These are phyloP conservation scores for Norana najaformis DNA, from an alignment of 2,888 invertebrate species.

Conservation along the genomic window DNA sequence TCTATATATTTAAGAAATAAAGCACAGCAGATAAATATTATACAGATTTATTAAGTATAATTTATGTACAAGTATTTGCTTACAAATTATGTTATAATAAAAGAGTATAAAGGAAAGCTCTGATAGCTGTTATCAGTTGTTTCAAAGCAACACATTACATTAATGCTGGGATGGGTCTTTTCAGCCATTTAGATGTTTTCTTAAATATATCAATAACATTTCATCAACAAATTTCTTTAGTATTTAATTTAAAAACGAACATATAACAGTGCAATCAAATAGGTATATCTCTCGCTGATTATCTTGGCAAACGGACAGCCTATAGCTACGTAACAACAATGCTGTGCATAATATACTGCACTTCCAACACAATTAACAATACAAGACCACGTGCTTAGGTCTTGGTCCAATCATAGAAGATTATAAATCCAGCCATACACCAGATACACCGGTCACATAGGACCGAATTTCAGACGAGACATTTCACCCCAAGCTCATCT, in stretches of 20 bases:
- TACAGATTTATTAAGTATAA: neutral
- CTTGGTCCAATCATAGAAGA: neutral
- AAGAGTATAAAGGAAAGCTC: neutral
- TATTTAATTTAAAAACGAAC: too few species aligned
- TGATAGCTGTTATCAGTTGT: too few species aligned
- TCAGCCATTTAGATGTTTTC: neutral
- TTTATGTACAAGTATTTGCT: neutral
- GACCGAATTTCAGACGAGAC: neutral
- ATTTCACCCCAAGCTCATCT: neutral
- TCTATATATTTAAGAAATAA: slow-evolving; percentile 13
- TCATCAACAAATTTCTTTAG: too few species aligned
- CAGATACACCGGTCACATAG: neutral
- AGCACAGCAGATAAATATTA: neutral
- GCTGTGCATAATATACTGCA: neutral
- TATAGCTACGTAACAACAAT: neutral
- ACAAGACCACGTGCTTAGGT: too few species aligned
- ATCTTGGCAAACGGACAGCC: neutral
- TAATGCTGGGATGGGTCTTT: neutral
- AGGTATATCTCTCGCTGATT: neutral
- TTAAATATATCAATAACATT: too few species aligned
- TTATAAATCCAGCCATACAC: neutral
- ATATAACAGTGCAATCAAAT: neutral
- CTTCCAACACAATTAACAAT: neutral
- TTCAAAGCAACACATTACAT: neutral
- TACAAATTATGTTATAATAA: neutral